Evolutionary conservation across 2,113 vertebrate species (phyloP).

Genomic region (Prunella himalayana): DNA sequence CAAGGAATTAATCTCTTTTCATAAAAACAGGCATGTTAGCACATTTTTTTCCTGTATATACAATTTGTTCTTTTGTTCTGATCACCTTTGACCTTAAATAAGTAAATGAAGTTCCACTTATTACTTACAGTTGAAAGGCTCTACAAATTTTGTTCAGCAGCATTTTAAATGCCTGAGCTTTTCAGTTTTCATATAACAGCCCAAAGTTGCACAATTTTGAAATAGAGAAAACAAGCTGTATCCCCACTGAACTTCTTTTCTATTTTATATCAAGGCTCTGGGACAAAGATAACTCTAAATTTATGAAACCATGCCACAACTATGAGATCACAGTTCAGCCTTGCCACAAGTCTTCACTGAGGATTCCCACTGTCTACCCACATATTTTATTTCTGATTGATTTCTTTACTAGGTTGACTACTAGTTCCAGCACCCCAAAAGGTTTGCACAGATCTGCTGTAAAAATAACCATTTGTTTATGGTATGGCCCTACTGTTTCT

Average conservation of each 20-base stretch:
- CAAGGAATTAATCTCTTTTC: neutral
- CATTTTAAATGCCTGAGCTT: neutral
- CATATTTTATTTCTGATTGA: neutral
- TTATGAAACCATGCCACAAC: neutral
- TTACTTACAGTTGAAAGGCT: neutral
- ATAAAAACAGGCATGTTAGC: neutral
- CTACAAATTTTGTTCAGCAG: neutral
- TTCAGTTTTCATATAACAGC: neutral
- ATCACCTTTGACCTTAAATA: neutral
- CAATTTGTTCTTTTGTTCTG: neutral
- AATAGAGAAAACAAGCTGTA: neutral
- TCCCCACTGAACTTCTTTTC: neutral
- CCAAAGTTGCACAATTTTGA: neutral
- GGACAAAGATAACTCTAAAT: neutral
- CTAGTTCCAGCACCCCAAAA: neutral
- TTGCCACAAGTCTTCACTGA: neutral
- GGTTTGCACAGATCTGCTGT: neutral
- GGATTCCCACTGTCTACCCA: accelerated
- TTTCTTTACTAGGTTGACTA: neutral
- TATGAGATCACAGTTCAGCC: neutral
- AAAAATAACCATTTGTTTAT: neutral
- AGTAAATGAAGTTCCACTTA: neutral
- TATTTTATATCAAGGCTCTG: neutral
- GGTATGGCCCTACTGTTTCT: neutral
- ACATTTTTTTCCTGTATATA: neutral